Conservation (phyloP, 1,140 invertebrate species). For the Hyles vespertilio region DNA sequence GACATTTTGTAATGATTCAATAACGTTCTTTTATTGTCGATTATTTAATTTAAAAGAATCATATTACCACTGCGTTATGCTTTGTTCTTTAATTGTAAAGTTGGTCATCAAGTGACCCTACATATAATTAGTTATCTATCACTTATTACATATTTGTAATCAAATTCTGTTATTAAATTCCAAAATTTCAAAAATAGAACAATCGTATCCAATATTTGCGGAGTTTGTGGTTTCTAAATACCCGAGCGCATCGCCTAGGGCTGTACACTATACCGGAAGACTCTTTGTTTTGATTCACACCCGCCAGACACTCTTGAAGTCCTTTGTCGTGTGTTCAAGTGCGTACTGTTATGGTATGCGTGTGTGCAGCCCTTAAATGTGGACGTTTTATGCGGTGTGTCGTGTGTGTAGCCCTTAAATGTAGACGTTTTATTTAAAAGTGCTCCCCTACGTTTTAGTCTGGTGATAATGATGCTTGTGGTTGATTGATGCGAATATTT, state of each 20-base stretch:
- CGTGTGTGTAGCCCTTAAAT: not conserved
- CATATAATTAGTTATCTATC: too few species aligned
- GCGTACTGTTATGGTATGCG: constrained; percentile 23
- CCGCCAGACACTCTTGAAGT: constrained; percentile 56
- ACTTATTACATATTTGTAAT: too few species aligned
- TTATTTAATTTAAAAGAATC: too few species aligned
- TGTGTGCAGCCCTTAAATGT: not conserved
- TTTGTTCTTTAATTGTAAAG: too few species aligned
- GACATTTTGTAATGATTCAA: too few species aligned
- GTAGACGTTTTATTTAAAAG: constrained; percentile 9
- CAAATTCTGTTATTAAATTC: too few species aligned
- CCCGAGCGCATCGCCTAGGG: not conserved
- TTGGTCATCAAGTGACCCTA: too few species aligned
- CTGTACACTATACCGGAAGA: constrained; percentile 21
- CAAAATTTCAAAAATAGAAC: too few species aligned
- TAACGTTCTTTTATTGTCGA: too few species aligned
- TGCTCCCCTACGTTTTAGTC: constrained; percentile 4
- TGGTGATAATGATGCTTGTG: not conserved
- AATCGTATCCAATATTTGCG: too few species aligned
- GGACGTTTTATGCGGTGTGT: not conserved
- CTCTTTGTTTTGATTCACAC: constrained; percentile 46
- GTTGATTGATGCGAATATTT: not conserved
- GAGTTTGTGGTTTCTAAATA: not conserved
- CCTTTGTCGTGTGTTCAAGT: constrained; percentile 41
- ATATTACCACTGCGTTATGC: too few species aligned